Evolutionary conservation across 2,797 vertebrate species (phyloP), one percentile per base, ranked within the genome.

Genomic region (Myripristis murdjan): DNA sequence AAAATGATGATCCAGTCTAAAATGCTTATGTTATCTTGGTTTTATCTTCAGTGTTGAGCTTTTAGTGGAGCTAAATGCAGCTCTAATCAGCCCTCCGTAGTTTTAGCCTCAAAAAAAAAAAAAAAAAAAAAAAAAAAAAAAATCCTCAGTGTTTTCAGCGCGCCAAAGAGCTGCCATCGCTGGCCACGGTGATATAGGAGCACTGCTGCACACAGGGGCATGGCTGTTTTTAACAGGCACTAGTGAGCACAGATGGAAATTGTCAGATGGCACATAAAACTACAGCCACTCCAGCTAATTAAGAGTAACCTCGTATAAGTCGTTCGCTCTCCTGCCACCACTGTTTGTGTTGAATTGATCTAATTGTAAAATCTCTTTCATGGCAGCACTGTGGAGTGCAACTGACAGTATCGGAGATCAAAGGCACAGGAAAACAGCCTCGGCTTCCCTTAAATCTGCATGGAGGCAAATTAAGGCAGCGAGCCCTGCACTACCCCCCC

Each of bases 321-420:
- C 44, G 55, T 64, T 58, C 35, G 15, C 70, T 73, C 57, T 69
- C 43, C 64, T 81, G 78, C 78, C 73, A n/a, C 61, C 33, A 7
- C 67, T 81, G 76, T 82, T 85, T 84, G 81, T 60, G 56, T 70
- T 75, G 75, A 83, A 84, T 74, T 35, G 84, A 90, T 90, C 81
- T 87, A 44, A 90, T 90, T 89, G 77, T 74, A 71, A 86, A 87
- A 67, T 87, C 75, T 90, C 82, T 86, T 85, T 88, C 74, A 65
- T 82, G 62, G 77, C 72, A 64, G 62, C 10, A 12, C 70, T 52
- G 64, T 59, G 0, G 64, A 64, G 46, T 44, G n/a, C 62, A 68
- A 75, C 74, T 61, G 68, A 56, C 59, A 53, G 75, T 64, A 51
- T 54, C 56, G 48, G 18, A 81, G 73, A 89, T 88, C 79, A 87